Conservation (phyloP, 2,888 invertebrate genomes). For the Phyllotreta striolata region DNA sequence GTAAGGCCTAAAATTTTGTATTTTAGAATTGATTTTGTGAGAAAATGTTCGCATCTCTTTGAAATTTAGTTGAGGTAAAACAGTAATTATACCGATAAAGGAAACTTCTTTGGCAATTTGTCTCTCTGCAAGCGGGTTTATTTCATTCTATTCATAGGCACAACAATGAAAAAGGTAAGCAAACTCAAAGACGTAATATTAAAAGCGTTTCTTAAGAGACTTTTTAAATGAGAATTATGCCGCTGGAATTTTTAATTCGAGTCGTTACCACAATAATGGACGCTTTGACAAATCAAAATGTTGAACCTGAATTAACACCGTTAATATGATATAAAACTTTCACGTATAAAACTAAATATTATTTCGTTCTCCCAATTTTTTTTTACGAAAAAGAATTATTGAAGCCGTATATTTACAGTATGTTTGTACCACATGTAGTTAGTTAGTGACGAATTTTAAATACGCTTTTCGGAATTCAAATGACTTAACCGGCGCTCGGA, state of each 20-base stretch:
- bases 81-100: slow-evolving; percentile 32
- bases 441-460: slow-evolving; percentile 11
- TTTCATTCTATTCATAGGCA: slow-evolving; percentile 25
- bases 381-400: background rate
- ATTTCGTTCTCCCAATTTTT: background rate
- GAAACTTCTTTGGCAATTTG: slow-evolving; percentile 31
- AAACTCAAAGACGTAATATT: slow-evolving; percentile 18
- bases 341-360: too few species aligned
- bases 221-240: too few species aligned
- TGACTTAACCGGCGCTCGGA: slow-evolving; percentile 10
- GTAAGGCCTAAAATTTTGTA: too few species aligned
- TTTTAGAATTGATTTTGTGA: too few species aligned
- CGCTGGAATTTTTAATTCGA: too few species aligned
- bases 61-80: slow-evolving; percentile 25
- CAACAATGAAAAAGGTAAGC: slow-evolving; percentile 29
- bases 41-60: too few species aligned
- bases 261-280: too few species aligned
- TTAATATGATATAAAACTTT: too few species aligned
- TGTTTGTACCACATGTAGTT: background rate
- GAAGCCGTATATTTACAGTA: too few species aligned
- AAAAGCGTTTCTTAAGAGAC: background rate
- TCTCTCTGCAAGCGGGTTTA: slow-evolving; percentile 25
- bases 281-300: too few species aligned
- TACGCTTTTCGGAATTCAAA: slow-evolving; percentile 14
- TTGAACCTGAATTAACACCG: too few species aligned